A percentile compares a stretch with the other conserved stretches of the same genome.
phyloP scores from a whole-genome alignment of 2,797 vertebrate genomes.

The Chloroceryle inda region DNA sequence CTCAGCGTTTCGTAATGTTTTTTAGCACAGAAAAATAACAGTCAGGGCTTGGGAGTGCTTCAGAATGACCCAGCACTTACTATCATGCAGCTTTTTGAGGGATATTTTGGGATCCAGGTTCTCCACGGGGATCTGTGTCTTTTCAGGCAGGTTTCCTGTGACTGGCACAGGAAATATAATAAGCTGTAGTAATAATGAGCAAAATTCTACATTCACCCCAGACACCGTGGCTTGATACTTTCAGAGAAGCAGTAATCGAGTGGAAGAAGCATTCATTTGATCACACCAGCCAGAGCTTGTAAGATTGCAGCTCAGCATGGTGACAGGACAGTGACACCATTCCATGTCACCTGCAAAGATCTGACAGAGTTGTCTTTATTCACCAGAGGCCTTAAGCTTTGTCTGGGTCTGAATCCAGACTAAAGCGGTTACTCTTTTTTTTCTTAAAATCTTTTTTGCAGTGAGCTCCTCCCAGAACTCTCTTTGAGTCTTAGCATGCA shows the following conservation, averaged over 20 bases:
- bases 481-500: not conserved
- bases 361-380: not conserved
- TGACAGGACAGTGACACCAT: not conserved
- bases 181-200: not conserved
- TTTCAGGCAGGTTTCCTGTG: not conserved
- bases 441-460: not conserved
- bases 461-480: not conserved
- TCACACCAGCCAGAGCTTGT: not conserved
- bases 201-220: not conserved
- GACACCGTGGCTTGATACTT: not conserved
- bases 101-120: not conserved
- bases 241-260: not conserved
- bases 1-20: not conserved
- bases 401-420: not conserved
- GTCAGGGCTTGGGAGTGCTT: not conserved
- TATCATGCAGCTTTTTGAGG: not conserved
- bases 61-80: not conserved
- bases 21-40: constrained; percentile 37
- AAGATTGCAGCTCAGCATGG: not conserved
- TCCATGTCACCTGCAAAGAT: not conserved
- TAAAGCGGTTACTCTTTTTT: not conserved
- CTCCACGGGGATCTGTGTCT: not conserved
- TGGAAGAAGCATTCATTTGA: not conserved
- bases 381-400: accelerated
- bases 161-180: not conserved